Evolutionary conservation across 2,797 vertebrate species (phyloP).

Genomic region (Synanceia verrucosa): DNA sequence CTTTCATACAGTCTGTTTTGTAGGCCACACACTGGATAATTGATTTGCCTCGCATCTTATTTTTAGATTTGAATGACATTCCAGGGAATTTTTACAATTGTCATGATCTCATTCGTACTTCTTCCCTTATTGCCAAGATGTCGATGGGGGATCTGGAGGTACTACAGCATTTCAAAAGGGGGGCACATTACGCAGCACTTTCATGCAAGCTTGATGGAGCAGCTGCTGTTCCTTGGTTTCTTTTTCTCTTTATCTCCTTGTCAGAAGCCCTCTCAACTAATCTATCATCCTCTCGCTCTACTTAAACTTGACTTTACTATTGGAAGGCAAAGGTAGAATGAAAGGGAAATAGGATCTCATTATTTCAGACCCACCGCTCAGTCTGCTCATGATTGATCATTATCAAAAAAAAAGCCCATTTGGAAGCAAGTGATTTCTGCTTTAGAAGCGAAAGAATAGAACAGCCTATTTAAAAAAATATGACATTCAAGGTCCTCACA

Average conservation of each 20-base stretch:
- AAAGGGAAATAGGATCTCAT: conserved; percentile 79
- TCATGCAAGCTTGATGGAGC: conserved; percentile 65
- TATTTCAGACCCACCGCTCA: conserved; percentile 74
- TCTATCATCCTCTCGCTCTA: conserved; percentile 67
- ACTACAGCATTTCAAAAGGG: conserved; percentile 45
- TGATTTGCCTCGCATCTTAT: conserved; percentile 66
- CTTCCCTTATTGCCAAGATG: conserved; percentile 54
- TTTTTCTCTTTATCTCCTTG: conserved; percentile 56
- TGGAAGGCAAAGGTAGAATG: conserved; percentile 71
- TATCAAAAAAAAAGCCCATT: conserved; percentile 72
- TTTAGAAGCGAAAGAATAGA: conserved; percentile 49
- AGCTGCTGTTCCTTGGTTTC: conserved; percentile 66
- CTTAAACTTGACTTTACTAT: conserved; percentile 73
- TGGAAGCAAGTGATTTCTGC: conserved; percentile 68
- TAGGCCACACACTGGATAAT: conserved; percentile 66
- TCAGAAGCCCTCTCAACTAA: conserved; percentile 68
- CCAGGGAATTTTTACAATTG: conserved; percentile 79
- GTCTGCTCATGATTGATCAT: conserved; percentile 74
- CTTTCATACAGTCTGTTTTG: conserved; percentile 52
- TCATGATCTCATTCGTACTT: conserved; percentile 77
- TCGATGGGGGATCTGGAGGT: conserved; percentile 45
- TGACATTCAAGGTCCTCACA: conserved; percentile 46
- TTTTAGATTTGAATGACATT: conserved; percentile 82
- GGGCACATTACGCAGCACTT: conserved; percentile 74
- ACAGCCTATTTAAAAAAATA: conserved; percentile 48